Evolutionary conservation across 2,113 vertebrate species (phyloP).

Genomic region (Notechis scutatus): DNA sequence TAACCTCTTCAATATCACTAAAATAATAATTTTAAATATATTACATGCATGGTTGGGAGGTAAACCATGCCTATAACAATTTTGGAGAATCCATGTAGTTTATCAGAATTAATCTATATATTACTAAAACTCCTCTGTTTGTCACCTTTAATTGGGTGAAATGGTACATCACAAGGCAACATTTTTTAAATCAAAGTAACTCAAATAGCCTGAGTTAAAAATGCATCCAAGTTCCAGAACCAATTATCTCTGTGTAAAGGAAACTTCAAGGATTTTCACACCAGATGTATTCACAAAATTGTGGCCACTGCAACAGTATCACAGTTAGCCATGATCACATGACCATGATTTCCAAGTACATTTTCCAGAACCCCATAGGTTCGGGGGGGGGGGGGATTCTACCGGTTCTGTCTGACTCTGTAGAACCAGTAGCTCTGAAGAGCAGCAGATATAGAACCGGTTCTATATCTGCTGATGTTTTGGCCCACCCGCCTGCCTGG

Average conservation of each 20-base stretch:
- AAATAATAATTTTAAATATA: background rate
- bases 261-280: background rate
- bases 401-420: too few species aligned
- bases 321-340: background rate
- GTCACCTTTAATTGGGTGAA: background rate
- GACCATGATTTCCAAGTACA: background rate
- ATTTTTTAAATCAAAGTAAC: background rate
- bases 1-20: background rate
- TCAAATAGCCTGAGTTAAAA: background rate
- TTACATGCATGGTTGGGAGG: background rate
- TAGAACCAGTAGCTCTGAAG: too few species aligned
- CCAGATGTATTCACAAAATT: background rate
- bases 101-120: background rate
- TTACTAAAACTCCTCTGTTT: background rate
- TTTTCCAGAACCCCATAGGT: background rate
- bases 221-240: background rate
- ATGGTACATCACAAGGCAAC: background rate
- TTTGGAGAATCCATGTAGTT: background rate
- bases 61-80: too few species aligned
- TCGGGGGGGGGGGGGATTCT: too few species aligned
- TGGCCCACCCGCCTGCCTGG: too few species aligned
- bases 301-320: background rate
- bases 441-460: too few species aligned
- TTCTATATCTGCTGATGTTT: too few species aligned
- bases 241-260: background rate